A percentile compares a stretch with the other conserved stretches of the same genome.
Evolutionary conservation across 2,797 vertebrate species (phyloP).

Genomic region (Enteromius trimaculatus): DNA sequence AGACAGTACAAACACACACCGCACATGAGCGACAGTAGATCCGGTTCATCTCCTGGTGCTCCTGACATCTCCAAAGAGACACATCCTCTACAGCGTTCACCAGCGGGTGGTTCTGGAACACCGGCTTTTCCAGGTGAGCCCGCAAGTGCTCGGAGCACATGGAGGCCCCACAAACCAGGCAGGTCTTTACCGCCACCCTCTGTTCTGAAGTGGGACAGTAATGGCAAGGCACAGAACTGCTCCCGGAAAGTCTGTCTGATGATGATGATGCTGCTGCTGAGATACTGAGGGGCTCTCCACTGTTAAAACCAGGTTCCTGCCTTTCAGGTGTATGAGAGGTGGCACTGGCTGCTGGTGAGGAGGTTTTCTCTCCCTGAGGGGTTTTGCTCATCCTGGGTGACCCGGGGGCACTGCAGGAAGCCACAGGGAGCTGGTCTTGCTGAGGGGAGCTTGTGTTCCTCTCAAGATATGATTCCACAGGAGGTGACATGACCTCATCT

Average conservation of each 20-base stretch:
- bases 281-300: neutral
- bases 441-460: neutral
- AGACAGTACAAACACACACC: constrained; percentile 80
- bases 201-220: constrained; percentile 72
- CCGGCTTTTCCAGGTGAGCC: constrained; percentile 76
- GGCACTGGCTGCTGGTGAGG: neutral
- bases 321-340: neutral
- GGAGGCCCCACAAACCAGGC: constrained; percentile 81
- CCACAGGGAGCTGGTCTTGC: constrained; percentile 16
- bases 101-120: constrained; percentile 80
- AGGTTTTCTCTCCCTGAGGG: neutral
- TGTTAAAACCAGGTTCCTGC: neutral
- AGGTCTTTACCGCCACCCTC: constrained; percentile 79
- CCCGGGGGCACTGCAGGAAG: constrained; percentile 8
- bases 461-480: constrained; percentile 2
- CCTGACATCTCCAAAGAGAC: constrained; percentile 77
- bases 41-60: constrained; percentile 82
- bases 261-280: constrained; percentile 3
- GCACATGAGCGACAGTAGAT: constrained; percentile 80
- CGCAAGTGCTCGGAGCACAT: constrained; percentile 81
- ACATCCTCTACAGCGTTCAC: constrained; percentile 77
- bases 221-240: constrained; percentile 70
- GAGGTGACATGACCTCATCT: neutral
- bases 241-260: neutral
- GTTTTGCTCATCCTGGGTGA: neutral